phyloP scores from a whole-genome alignment of 2,888 invertebrate genomes.

The Xylophagus ater region DNA sequence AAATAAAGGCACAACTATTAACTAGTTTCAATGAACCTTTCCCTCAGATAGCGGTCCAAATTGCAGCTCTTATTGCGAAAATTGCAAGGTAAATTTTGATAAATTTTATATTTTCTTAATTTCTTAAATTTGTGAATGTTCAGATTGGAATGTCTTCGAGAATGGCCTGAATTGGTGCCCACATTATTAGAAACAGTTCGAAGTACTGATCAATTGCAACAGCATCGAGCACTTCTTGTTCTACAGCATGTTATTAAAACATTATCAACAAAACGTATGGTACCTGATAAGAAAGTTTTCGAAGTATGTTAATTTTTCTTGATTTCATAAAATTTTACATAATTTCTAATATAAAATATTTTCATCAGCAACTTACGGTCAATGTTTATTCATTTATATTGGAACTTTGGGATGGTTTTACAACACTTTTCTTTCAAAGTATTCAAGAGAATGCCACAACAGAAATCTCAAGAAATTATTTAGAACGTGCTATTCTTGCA shows the following conservation, averaged over 20 bases:
- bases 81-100: constrained; percentile 83
- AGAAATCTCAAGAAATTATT: constrained; percentile 50
- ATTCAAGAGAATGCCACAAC: constrained; percentile 49
- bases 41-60: constrained; percentile 75
- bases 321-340: too few relatives aligned
- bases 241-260: constrained; percentile 85
- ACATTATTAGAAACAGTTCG: constrained; percentile 65
- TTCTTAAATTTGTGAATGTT: too few relatives aligned
- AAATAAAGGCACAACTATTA: constrained; percentile 33
- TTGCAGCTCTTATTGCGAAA: constrained; percentile 78
- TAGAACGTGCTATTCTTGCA: constrained; percentile 73
- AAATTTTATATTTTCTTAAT: too few relatives aligned
- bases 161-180: constrained; percentile 78
- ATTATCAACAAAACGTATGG: constrained; percentile 71
- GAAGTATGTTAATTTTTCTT: constrained; percentile 43
- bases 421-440: constrained; percentile 53
- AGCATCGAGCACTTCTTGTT: constrained; percentile 70
- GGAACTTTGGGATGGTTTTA: constrained; percentile 68
- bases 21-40: constrained; percentile 67
- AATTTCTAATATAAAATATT: too few relatives aligned
- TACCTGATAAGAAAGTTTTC: constrained; percentile 68
- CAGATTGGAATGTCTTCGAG: constrained; percentile 71
- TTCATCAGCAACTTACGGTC: constrained; percentile 64
- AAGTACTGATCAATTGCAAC: constrained; percentile 56
- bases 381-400: constrained; percentile 64